Percentiles rank a stretch among this genome's conserved stretches.
phyloP scores from a whole-genome alignment of 30 jellyfish, hydroid and myxozoan genomes.

The Turritopsis rubra region DNA sequence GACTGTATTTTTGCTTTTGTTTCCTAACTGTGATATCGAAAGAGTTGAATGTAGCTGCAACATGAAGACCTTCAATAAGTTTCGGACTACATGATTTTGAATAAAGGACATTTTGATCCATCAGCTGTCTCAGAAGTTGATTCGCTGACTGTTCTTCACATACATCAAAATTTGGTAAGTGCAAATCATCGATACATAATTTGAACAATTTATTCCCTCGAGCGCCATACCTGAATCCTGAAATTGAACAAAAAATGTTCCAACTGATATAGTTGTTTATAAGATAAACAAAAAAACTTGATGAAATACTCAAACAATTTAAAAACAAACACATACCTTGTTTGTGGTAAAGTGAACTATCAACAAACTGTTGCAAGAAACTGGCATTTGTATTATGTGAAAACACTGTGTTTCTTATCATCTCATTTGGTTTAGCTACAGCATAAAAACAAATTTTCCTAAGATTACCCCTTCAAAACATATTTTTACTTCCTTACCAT shows the following conservation, averaged over 20 bases:
- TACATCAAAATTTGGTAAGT: constrained; percentile 28
- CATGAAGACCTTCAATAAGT: constrained; percentile 57
- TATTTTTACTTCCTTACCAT: neutral
- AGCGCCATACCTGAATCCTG: constrained; percentile 80
- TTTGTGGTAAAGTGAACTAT: constrained; percentile 46
- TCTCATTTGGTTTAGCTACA: constrained; percentile 27
- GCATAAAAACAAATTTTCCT: neutral
- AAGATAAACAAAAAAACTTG: no score
- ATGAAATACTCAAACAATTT: no score
- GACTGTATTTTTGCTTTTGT: neutral
- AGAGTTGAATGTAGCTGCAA: constrained; percentile 44
- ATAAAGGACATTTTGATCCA: constrained; percentile 67
- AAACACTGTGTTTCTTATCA: constrained; percentile 45
- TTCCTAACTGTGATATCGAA: neutral
- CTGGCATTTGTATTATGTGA: constrained; percentile 73
- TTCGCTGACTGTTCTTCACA: constrained; percentile 40
- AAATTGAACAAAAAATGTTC: neutral
- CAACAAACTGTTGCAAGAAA: constrained; percentile 55
- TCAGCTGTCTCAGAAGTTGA: constrained; percentile 55
- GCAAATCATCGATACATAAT: constrained; percentile 59
- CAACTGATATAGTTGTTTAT: neutral
- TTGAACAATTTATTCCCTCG: constrained; percentile 56
- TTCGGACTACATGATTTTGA: constrained; percentile 51
- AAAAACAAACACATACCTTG: no score
- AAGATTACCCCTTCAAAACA: neutral